Conservation (phyloP, 2,113 vertebrate species). For the Uropsilus gracilis region DNA sequence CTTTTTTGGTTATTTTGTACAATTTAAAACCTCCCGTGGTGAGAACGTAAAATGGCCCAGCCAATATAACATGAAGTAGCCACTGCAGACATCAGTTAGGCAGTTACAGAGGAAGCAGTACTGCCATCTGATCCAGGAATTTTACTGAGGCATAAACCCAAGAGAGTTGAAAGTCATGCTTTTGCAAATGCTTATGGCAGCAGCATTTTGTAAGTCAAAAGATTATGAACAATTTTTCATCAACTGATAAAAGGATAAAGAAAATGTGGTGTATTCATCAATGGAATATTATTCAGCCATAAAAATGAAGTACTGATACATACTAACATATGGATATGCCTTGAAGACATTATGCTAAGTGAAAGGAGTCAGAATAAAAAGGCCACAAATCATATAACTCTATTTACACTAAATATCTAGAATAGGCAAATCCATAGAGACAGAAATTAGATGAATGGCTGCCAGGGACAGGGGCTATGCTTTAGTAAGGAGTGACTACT, state of each 20-base stretch:
- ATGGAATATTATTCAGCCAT: not conserved
- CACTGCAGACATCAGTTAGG: not conserved
- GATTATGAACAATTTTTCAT: not conserved
- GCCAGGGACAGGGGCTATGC: not conserved
- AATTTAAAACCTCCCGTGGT: not conserved
- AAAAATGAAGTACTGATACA: not conserved
- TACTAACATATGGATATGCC: not conserved
- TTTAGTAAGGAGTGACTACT: not conserved
- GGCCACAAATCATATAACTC: not conserved
- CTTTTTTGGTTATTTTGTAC: not conserved
- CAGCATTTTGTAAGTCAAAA: not conserved
- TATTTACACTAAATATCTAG: not conserved
- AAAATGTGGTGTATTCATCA: not conserved
- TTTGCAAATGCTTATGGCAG: not conserved
- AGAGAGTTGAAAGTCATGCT: not conserved
- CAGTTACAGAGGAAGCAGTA: not conserved
- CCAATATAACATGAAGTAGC: not conserved
- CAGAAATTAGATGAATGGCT: not conserved
- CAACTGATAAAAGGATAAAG: not conserved
- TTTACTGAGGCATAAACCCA: not conserved
- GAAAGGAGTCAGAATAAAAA: not conserved
- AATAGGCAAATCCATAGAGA: not conserved
- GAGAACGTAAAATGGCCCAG: not conserved
- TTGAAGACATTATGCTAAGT: not conserved
- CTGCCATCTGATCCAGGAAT: not conserved